A percentile compares a stretch with the other conserved stretches of the same genome.
These are phyloP conservation scores for Operophtera brumata DNA, from an alignment of 2,888 invertebrate genomes.

Conservation along the genomic window DNA sequence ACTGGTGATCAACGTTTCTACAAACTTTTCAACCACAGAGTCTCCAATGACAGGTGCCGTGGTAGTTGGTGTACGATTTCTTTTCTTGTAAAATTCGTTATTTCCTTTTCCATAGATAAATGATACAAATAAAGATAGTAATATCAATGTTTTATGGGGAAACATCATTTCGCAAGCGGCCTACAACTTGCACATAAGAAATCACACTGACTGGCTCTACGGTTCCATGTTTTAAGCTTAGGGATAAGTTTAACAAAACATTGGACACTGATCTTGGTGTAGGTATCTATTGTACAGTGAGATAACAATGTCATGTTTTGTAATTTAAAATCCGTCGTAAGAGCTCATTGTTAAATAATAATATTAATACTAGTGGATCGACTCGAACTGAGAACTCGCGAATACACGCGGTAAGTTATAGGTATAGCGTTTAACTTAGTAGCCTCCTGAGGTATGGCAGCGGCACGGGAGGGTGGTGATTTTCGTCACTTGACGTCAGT, in stretches of 20 bases:
- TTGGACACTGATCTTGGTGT: constrained; percentile 2
- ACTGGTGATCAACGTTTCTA: constrained; percentile 62
- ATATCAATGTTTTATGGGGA: constrained; percentile 22
- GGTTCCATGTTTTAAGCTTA: constrained; percentile 20
- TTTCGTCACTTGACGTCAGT: too few species aligned
- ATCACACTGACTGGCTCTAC: constrained; percentile 22
- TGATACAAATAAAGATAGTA: constrained; percentile 17
- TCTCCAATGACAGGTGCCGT: constrained; percentile 44
- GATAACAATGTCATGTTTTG: constrained; percentile 43
- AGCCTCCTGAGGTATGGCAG: too few species aligned
- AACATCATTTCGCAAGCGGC: constrained; percentile 36
- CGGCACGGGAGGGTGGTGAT: too few species aligned
- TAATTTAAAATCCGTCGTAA: constrained; percentile 19
- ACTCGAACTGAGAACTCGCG: too few species aligned
- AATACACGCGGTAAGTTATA: too few species aligned
- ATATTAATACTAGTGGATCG: too few species aligned
- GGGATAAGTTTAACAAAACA: constrained; percentile 29
- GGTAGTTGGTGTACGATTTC: constrained; percentile 30
- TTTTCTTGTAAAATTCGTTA: neutral
- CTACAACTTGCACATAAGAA: constrained; percentile 19
- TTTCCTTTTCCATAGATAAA: constrained; percentile 24
- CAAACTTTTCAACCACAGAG: constrained; percentile 61
- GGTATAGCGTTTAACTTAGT: too few species aligned
- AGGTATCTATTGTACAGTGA: constrained; percentile 26
- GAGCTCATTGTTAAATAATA: too few species aligned